Conservation (phyloP, 2,888 invertebrate species). For the Rugalucina vietnamica region DNA sequence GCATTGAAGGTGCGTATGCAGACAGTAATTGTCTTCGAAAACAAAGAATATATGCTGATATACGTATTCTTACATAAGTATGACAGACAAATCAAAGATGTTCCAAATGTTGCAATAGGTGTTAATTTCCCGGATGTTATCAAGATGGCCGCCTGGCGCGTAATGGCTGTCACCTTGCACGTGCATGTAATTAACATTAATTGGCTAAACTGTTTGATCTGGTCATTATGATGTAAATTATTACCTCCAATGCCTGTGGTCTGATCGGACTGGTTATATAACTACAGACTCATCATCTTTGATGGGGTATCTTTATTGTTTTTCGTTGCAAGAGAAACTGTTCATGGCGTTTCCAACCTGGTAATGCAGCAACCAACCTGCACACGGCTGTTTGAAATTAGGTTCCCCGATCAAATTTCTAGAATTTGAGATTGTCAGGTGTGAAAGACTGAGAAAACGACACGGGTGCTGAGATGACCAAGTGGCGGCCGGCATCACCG, state of each 20-base stretch:
- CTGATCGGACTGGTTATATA: neutral
- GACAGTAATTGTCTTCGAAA: no score
- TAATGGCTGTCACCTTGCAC: slow-evolving; percentile 3
- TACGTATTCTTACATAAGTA: neutral
- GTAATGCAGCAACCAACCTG: no score
- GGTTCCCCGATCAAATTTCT: no score
- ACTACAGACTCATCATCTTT: neutral
- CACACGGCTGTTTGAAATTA: no score
- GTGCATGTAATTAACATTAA: slow-evolving; percentile 8
- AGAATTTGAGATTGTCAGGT: no score
- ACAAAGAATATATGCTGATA: no score
- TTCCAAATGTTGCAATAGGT: slow-evolving; percentile 8
- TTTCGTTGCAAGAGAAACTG: no score
- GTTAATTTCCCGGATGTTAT: slow-evolving; percentile 14
- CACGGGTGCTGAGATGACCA: no score
- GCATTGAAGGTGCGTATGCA: no score
- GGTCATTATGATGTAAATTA: slow-evolving; percentile 2
- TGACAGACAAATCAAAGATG: slow-evolving; percentile 7
- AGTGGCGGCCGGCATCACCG: no score
- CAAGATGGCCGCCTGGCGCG: slow-evolving; percentile 3
- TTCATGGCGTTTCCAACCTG: no score
- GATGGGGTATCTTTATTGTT: neutral
- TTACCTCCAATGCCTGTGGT: neutral
- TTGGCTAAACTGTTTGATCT: slow-evolving; percentile 2
- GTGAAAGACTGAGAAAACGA: no score